Percentiles rank a stretch among this genome's conserved stretches.
phyloP scores from a whole-genome alignment of 2,888 invertebrate species.

The Aplocera efformata region DNA sequence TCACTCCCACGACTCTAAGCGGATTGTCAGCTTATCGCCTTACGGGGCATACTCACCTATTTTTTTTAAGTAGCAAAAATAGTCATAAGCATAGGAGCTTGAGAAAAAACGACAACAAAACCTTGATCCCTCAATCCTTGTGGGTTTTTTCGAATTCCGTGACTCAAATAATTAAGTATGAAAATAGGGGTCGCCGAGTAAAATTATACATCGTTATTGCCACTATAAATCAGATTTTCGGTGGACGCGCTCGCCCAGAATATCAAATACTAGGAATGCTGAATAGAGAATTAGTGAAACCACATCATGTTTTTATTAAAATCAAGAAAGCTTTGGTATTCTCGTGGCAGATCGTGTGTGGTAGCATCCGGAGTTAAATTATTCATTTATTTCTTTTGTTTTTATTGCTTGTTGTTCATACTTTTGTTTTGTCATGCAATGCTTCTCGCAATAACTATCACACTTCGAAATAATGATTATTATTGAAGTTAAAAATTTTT shows the following conservation, averaged over 20 bases:
- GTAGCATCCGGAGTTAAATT: conserved; percentile 20
- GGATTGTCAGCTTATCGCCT: conserved; percentile 75
- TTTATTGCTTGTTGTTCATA: conserved; percentile 14
- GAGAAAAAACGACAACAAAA: conserved; percentile 66
- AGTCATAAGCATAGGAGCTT: conserved; percentile 55
- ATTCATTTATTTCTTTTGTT: conserved; percentile 15
- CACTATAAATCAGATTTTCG: conserved; percentile 74
- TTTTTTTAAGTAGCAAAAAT: conserved; percentile 68
- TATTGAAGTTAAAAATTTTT: too few relatives aligned
- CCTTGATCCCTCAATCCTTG: conserved; percentile 62
- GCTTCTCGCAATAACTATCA: too few relatives aligned
- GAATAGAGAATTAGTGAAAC: conserved; percentile 18
- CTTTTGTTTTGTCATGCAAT: too few relatives aligned
- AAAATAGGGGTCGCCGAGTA: conserved; percentile 62
- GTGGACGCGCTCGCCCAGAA: conserved; percentile 61
- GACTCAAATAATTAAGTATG: conserved; percentile 77
- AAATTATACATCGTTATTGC: conserved; percentile 77
- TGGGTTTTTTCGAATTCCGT: conserved; percentile 73
- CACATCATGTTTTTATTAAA: conserved; percentile 27
- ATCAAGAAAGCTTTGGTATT: conserved; percentile 27
- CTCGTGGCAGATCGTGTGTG: conserved; percentile 19
- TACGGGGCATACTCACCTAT: conserved; percentile 62
- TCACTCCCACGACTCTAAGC: conserved; percentile 66
- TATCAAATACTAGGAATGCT: conserved; percentile 52
- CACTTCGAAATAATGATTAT: too few relatives aligned